Evolutionary conservation across 2,888 invertebrate species (phyloP).

Genomic region (Drosophila mimica): DNA sequence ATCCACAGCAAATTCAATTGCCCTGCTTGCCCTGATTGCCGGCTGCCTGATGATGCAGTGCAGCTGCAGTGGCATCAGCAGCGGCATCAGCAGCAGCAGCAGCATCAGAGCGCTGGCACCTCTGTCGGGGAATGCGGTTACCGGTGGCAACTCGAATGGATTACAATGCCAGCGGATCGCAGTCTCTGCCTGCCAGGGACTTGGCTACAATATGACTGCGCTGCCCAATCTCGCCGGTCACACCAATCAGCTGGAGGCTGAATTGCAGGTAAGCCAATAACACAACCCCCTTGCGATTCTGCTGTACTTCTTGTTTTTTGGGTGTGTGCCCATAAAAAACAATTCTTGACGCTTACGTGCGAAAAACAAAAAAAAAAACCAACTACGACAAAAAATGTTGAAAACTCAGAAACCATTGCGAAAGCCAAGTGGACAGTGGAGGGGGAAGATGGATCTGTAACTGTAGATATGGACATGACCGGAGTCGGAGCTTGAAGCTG

Average conservation of each 20-base stretch:
- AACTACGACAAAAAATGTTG: slow-evolving; percentile 39
- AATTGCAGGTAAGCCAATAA: slow-evolving; percentile 88
- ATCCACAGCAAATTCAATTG: neutral
- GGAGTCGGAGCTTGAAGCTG: slow-evolving; percentile 10
- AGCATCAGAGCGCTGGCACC: slow-evolving; percentile 2
- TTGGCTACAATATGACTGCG: slow-evolving; percentile 93
- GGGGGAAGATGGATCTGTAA: slow-evolving; percentile 49
- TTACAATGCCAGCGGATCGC: slow-evolving; percentile 92
- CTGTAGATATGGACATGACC: slow-evolving; percentile 51
- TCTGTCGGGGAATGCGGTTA: slow-evolving; percentile 21
- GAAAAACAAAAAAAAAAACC: slow-evolving; percentile 46
- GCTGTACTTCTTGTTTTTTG: slow-evolving; percentile 18
- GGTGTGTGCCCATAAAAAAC: slow-evolving; percentile 74
- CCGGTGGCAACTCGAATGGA: slow-evolving; percentile 75
- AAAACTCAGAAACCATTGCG: slow-evolving; percentile 56
- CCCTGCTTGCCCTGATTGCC: slow-evolving; percentile 20
- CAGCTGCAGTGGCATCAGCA: slow-evolving; percentile 18
- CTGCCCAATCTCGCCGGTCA: slow-evolving; percentile 95
- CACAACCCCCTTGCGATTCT: slow-evolving; percentile 20
- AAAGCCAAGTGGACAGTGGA: slow-evolving; percentile 34
- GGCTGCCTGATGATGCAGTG: slow-evolving; percentile 25
- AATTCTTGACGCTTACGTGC: slow-evolving; percentile 81
- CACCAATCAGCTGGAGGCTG: slow-evolving; percentile 92
- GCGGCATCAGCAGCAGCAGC: slow-evolving; percentile 4
- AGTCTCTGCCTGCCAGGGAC: slow-evolving; percentile 91